phyloP scores from a whole-genome alignment of 2,888 invertebrate genomes.

The Sesia bembeciformis region DNA sequence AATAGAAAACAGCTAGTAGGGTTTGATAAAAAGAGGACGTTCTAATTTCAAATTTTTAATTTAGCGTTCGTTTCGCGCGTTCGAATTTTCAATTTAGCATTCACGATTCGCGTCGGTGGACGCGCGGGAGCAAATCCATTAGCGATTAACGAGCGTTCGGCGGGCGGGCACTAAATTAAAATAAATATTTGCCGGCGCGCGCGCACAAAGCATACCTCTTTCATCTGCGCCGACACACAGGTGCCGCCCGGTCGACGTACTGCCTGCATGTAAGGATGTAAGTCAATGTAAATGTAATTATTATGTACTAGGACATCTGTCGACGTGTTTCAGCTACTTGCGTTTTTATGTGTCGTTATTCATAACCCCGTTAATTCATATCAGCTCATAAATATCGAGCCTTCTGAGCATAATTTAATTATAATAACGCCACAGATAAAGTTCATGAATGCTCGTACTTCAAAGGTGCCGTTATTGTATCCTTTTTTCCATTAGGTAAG shows the following conservation, averaged over 20 bases:
- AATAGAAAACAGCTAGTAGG: no score
- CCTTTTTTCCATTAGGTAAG: no score
- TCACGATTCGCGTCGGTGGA: neutral
- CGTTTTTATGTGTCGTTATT: neutral
- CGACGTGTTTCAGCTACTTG: neutral
- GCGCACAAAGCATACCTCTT: conserved; percentile 51
- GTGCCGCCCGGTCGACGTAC: conserved; percentile 42
- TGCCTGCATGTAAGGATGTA: neutral
- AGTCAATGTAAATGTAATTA: neutral
- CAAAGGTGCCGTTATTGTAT: no score
- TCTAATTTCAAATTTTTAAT: neutral
- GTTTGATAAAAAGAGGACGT: no score
- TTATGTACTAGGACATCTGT: neutral
- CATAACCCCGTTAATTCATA: neutral
- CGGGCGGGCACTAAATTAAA: conserved; percentile 67
- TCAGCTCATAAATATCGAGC: no score
- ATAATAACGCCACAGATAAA: no score
- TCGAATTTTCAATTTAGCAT: neutral
- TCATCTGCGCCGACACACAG: conserved; percentile 62
- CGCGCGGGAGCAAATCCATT: conserved; percentile 58
- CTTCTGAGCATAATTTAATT: no score
- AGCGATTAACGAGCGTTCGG: conserved; percentile 67
- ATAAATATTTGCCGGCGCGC: conserved; percentile 69
- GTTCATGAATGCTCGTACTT: no score
- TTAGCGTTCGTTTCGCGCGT: neutral